Percentiles rank a stretch among this genome's conserved stretches.
Conservation (phyloP, 1,140 invertebrate species). For the Octopus bimaculoides region DNA sequence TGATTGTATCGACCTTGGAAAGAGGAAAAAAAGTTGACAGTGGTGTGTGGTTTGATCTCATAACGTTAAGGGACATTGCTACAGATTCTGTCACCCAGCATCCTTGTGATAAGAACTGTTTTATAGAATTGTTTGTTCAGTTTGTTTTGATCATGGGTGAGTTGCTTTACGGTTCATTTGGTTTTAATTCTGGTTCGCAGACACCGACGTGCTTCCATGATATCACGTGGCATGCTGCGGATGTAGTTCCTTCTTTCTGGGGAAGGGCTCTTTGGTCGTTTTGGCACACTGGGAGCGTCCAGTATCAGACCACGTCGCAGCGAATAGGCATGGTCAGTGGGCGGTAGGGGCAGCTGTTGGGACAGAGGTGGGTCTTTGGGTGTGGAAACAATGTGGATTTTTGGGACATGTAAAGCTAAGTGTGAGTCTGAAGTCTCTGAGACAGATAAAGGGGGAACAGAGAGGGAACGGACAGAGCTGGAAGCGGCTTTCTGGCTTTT, state of each 20-base stretch:
- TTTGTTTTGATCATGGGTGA: no score
- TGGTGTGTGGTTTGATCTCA: no score
- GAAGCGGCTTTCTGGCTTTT: constrained; percentile 18
- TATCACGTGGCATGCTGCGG: constrained; percentile 44
- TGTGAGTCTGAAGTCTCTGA: background rate
- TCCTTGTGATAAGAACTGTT: no score
- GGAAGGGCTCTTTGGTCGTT: constrained; percentile 39
- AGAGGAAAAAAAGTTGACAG: no score
- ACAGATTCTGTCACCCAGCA: no score
- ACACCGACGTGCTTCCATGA: constrained; percentile 41
- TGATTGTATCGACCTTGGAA: no score
- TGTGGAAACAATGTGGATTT: constrained; percentile 46
- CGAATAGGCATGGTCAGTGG: constrained; percentile 45
- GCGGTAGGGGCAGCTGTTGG: constrained; percentile 41
- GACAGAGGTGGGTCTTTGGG: constrained; percentile 32
- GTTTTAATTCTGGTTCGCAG: constrained; percentile 40
- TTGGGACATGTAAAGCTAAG: constrained; percentile 30
- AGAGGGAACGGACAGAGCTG: constrained; percentile 20
- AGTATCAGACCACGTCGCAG: constrained; percentile 46
- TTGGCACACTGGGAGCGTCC: constrained; percentile 46
- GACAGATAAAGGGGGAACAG: constrained; percentile 20
- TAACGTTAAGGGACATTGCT: no score
- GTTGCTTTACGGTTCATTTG: constrained; percentile 25
- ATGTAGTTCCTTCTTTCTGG: constrained; percentile 45
- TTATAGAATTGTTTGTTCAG: no score